Percentiles rank a stretch among this genome's conserved stretches.
These are phyloP conservation scores for Drosophila recens DNA, from an alignment of 2,888 invertebrate genomes.

Conservation along the genomic window DNA sequence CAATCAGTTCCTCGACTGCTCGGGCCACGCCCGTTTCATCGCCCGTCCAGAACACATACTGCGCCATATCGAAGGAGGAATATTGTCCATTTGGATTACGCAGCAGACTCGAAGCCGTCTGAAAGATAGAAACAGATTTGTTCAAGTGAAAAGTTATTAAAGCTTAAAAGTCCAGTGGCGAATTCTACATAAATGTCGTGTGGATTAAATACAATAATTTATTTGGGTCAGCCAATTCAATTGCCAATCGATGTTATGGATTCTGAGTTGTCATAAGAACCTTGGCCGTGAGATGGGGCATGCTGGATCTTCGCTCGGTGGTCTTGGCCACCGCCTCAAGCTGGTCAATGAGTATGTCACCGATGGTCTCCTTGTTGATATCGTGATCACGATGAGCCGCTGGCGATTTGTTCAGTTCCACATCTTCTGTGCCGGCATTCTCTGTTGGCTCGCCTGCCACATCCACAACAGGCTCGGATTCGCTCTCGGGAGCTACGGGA, in stretches of 20 bases:
- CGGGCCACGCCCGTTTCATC: slow-evolving; percentile 92
- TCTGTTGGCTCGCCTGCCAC: slow-evolving; percentile 52
- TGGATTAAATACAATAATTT: slow-evolving; percentile 37
- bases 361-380: slow-evolving; percentile 81
- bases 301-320: slow-evolving; percentile 80
- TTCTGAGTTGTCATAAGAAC: slow-evolving; percentile 75
- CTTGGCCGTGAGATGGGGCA: slow-evolving; percentile 81
- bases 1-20: slow-evolving; percentile 91
- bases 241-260: slow-evolving; percentile 56
- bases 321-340: slow-evolving; percentile 76
- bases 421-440: slow-evolving; percentile 45
- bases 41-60: slow-evolving; percentile 93
- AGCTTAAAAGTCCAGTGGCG: too few relatives aligned
- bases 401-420: slow-evolving; percentile 55
- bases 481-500: slow-evolving; percentile 20
- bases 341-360: slow-evolving; percentile 76
- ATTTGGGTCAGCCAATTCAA: slow-evolving; percentile 53
- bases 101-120: slow-evolving; percentile 86
- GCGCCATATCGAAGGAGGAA: slow-evolving; percentile 92
- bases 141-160: neutral
- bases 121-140: slow-evolving; percentile 41
- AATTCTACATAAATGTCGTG: slow-evolving; percentile 10
- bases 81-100: slow-evolving; percentile 89
- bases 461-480: slow-evolving; percentile 39
- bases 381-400: slow-evolving; percentile 54